Conservation (phyloP, 1,140 invertebrate species). For the Gonioctena quinquepunctata region DNA sequence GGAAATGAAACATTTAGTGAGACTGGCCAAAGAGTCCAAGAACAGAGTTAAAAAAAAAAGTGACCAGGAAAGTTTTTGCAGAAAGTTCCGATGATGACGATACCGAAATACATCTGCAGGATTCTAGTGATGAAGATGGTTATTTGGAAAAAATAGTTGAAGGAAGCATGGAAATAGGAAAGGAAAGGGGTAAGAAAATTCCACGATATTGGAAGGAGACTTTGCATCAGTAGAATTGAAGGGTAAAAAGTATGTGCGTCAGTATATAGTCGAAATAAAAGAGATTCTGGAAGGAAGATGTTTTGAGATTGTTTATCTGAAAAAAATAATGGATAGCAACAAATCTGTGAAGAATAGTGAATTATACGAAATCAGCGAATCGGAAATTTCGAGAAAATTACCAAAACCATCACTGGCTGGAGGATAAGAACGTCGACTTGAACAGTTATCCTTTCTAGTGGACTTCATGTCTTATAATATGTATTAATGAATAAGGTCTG, state of each 20-base stretch:
- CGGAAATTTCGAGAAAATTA: not conserved
- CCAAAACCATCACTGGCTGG: not conserved
- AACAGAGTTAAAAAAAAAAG: not conserved
- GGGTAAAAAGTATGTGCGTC: not conserved
- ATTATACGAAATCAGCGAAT: not conserved
- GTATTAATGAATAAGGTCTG: not conserved
- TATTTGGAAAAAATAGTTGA: not conserved
- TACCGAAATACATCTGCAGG: no score
- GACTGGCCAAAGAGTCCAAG: not conserved
- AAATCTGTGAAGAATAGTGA: not conserved
- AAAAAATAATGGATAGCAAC: not conserved
- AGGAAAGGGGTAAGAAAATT: not conserved
- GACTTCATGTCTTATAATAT: not conserved
- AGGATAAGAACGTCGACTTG: not conserved
- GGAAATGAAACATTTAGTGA: slow-evolving; percentile 2
- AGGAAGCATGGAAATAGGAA: not conserved
- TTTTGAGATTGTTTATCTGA: not conserved
- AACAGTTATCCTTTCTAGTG: not conserved
- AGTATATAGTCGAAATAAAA: not conserved
- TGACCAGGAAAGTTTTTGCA: not conserved
- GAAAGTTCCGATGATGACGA: not conserved
- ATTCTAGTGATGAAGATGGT: not conserved
- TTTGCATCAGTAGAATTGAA: not conserved
- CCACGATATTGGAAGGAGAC: not conserved
- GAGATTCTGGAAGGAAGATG: not conserved